Base-by-base conservation (phyloP, 2,113 vertebrate species). In the Cebus imitator region DNA sequence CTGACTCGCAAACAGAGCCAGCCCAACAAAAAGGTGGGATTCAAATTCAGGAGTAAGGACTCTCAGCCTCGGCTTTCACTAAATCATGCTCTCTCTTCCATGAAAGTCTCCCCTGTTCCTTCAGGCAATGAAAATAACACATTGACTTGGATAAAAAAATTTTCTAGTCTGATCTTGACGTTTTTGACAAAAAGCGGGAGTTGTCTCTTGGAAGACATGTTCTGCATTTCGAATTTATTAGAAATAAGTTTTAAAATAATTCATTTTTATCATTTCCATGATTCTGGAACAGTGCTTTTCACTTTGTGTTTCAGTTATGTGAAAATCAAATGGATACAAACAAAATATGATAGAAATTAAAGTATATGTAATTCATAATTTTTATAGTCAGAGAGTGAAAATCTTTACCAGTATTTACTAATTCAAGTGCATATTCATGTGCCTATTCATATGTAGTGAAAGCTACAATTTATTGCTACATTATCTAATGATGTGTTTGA, bases 331-430 rank as follows among this genome's bases (percentile, higher is more conserved):
- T 23, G 57, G 58, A 64, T 61, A 95, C n/a, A 85, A 48, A 82
- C 57, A 61, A 57, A 97, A 82, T 82, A 40, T 14, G 6, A 73
- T 21, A 79, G 52, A 37, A 17, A 87, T 50, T 37, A 52, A n/a
- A 27, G 20, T 48, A 64, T 14, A 11, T 3, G 0, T 88, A 91
- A 68, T 55, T 82, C 30, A 43, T 1, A 17, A 8, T 86, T 95
- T 90, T 50, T 37, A 37, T 78, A 83, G 8, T 16, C 17, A 48
- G 37, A 50, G 32, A 79, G 13, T 3, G 86, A 30, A 94, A 43
- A 68, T 50, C 88, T 94, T 78, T 82, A 82, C 52, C 68, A 68
- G 12, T n/a, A n/a, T 97, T 90, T 88, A 87, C 35, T 90, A 84
- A 68, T 84, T 18, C 5, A 91, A 89, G 61, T 70, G 1, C 75